Evolutionary conservation across 2,888 invertebrate genomes (phyloP).

Genomic region (Rhagophthalmus giganteus): DNA sequence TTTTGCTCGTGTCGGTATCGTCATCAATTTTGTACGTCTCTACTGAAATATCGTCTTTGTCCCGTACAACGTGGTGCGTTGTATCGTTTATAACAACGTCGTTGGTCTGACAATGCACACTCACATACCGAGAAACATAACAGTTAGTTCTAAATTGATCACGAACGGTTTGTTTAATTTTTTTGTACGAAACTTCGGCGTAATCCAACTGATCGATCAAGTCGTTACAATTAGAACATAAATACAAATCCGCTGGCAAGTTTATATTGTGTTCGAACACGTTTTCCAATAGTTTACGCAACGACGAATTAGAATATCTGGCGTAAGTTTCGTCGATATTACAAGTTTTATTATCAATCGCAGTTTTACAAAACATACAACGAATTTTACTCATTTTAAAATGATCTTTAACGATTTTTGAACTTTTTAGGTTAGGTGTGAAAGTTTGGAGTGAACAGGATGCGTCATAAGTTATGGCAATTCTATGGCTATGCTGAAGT

Average conservation of each 20-base stretch:
- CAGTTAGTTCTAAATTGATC: constrained; percentile 8
- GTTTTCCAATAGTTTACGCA: constrained; percentile 20
- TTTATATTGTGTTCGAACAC: constrained; percentile 12
- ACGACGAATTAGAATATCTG: constrained; percentile 17
- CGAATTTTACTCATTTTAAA: constrained; percentile 7
- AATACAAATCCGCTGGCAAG: constrained; percentile 12
- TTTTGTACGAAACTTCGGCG: constrained; percentile 36
- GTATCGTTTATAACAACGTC: constrained; percentile 3
- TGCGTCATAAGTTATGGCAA: too few relatives aligned
- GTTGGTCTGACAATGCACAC: constrained; percentile 12
- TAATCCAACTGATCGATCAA: constrained; percentile 45
- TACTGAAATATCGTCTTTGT: not conserved
- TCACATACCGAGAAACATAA: not conserved
- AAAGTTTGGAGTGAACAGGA: too few relatives aligned
- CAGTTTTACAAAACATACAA: constrained; percentile 13
- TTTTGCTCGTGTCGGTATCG: not conserved
- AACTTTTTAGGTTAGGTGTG: not conserved
- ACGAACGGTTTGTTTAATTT: constrained; percentile 31
- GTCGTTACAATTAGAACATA: constrained; percentile 39
- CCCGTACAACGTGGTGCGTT: not conserved
- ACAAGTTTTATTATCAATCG: constrained; percentile 1
- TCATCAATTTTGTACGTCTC: not conserved
- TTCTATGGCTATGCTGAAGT: too few relatives aligned
- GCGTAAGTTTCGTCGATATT: constrained; percentile 21
- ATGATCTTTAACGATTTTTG: not conserved